Base-by-base conservation (phyloP, 2,888 invertebrate species). In the Dolichomitus sp. region DNA sequence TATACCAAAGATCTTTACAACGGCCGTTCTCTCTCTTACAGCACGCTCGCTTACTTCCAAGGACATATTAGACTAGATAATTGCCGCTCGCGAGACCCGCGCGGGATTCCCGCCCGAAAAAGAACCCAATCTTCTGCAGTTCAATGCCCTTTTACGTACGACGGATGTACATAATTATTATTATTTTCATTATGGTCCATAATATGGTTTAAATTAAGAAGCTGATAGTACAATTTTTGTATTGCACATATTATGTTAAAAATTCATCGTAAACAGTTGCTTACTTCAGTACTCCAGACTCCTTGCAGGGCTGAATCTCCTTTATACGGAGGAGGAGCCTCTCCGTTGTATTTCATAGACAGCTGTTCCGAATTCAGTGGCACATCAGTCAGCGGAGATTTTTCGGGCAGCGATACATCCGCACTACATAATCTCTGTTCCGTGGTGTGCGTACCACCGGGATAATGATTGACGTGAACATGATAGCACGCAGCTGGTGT, bases 241-340 rank as follows among this genome's bases (percentile, higher is more conserved):
- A 33, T 7, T 4, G 7, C 33, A 33, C 30, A 30, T 30, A 30
- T 30, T 30, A 30, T 5, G 5, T 30, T 30, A 4, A 30, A 2
- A 30, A 33, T 4, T 7, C 0, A 33, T 33, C 4, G 45, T n/a
- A 14, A 45, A 14, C n/a, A 14, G n/a, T 17, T 59, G 37, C 59
- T 37, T 17, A 59, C 59, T 37, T 59, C 37, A 6, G 59, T 37
- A 17, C 37, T 59, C 59, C 59, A 59, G 1, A 59, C 11, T n/a
- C 17, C 59, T 11, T 17, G 33, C 1, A n/a, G 33, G 30, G n/a
- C 4, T 3, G 57, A 30, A n/a, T 59, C 17, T 1, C 30, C 17
- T 6, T 59, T n/a, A 17, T 59, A 37, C n/a, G 37, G 40, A 11
- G 40, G 37, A 1, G 37, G 61, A 40, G 17, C 17, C 11, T 61